phyloP scores from a whole-genome alignment of 2,113 vertebrate genomes.

The Tringa solitaria region DNA sequence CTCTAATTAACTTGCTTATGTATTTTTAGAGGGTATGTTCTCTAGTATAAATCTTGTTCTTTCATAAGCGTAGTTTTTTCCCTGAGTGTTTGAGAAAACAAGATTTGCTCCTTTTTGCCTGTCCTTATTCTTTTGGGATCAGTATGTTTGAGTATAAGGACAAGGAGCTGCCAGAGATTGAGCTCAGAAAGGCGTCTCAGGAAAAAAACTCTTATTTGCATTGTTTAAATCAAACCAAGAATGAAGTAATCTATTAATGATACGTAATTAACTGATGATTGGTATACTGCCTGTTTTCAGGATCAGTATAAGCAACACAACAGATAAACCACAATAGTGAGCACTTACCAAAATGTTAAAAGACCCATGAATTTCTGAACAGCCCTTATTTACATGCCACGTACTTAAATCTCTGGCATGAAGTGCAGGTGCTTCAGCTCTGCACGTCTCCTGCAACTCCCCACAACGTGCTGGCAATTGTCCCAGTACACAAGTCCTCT shows the following conservation, averaged over 20 bases:
- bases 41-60: neutral
- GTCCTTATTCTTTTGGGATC: neutral
- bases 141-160: neutral
- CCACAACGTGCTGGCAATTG: neutral
- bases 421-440: neutral
- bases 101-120: neutral
- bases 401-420: neutral
- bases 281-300: neutral
- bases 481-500: neutral
- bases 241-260: neutral
- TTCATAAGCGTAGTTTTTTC: neutral
- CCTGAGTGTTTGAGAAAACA: neutral
- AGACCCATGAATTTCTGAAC: neutral
- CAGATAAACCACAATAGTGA: neutral
- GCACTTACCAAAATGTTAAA: neutral
- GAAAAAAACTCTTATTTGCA: neutral
- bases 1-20: neutral
- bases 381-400: neutral
- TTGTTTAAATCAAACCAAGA: neutral
- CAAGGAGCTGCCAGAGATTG: neutral
- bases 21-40: neutral
- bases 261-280: neutral
- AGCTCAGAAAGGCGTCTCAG: neutral
- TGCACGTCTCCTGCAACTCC: fast-evolving
- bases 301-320: neutral